Evolutionary conservation across 2,797 vertebrate genomes (phyloP), one percentile per base, ranked within the genome.

Genomic region (Pipistrellus pipistrellus): DNA sequence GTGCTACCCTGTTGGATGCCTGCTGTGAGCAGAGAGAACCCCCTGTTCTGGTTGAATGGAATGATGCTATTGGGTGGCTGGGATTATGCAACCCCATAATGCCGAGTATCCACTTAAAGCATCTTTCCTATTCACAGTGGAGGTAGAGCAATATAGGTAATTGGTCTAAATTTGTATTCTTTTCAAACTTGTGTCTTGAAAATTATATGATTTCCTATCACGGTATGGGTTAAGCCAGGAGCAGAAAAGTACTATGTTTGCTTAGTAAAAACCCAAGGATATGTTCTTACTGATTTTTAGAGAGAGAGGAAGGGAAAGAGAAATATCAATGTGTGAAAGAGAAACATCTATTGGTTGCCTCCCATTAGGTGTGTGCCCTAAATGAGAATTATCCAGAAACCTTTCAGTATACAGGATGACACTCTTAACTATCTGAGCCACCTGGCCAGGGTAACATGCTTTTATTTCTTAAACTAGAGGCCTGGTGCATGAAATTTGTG

Each of bases 1-100:
- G 96, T 96, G 96, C 96, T 96, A 97, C 93, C 94, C 97, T 96
- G 97, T 91, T 95, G 97, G 96, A 95, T 96, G 96, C 97, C 97
- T 98, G 97, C 98, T 98, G 97, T 73, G 96, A 96, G 93, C 53
- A 89, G 83, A 97, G 95, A 96, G 94, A 96, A 94, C 95, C 96
- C 96, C 95, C 71, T 95, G 25, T 97, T 95, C 94, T 96, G 55
- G 55, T 84, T 96, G 91, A 95, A 80, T 94, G 94, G 85, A 97
- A 94, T 93, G 85, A 95, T 44, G 73, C 95, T 97, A 44, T 92
- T 90, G 96, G 94, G 93, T 88, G 55, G 44, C 88, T 92, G 69
- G 81, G 88, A 94, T 85, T 75, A 83, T 95, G 53, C 94, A 95
- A 55, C 83, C 62, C 38, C 78, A 38, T 95, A 93, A 95, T 96